These are phyloP conservation scores for Butastur rufipennis DNA, from an alignment of 2,113 vertebrate species.

Conservation along the genomic window DNA sequence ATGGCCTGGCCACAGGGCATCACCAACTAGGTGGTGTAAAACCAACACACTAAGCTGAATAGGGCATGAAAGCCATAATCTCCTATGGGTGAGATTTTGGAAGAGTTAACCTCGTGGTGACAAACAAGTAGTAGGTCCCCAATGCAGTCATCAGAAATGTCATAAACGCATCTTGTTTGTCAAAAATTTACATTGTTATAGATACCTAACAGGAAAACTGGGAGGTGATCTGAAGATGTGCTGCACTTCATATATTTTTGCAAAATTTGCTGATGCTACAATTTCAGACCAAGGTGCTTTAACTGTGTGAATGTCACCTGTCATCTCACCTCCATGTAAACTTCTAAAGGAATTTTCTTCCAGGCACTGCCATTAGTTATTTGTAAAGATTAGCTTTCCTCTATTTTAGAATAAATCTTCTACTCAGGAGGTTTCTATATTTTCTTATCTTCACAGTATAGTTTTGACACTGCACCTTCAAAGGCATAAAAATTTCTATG, in stretches of 20 bases:
- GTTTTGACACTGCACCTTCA: background rate
- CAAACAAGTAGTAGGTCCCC: no score
- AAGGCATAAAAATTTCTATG: background rate
- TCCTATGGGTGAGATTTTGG: background rate
- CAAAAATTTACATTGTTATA: background rate
- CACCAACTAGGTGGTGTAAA: background rate
- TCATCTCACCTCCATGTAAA: background rate
- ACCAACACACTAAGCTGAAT: background rate
- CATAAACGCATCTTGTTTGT: background rate
- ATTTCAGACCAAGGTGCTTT: background rate
- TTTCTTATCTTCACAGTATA: background rate
- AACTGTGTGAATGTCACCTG: background rate
- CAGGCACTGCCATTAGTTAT: background rate
- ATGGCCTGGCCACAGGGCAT: accelerated
- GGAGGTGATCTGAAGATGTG: background rate
- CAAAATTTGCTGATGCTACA: background rate
- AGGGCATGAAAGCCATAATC: background rate
- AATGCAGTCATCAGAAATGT: background rate
- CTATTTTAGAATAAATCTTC: background rate
- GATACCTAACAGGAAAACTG: background rate
- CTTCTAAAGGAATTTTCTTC: background rate
- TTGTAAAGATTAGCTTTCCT: background rate
- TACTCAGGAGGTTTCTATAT: background rate
- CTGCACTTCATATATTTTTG: background rate
- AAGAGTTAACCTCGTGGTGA: background rate